A percentile compares a stretch with the other conserved stretches of the same genome.
phyloP scores from a whole-genome alignment of 2,888 invertebrate species.

The Plutella xylostella region DNA sequence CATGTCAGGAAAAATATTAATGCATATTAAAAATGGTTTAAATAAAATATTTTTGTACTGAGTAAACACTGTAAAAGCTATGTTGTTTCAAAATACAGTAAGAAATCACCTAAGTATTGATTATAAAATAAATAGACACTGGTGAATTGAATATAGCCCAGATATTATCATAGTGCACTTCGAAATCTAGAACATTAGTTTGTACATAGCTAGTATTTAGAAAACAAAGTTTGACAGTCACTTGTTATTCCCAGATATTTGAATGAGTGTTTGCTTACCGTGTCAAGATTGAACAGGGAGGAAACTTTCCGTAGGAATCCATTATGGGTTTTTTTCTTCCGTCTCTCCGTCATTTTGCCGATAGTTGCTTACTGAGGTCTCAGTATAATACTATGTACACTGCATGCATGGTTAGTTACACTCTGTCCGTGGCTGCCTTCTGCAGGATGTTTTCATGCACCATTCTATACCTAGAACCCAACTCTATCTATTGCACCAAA shows the following conservation, averaged over 20 bases:
- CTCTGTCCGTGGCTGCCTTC: constrained; percentile 60
- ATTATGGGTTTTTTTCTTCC: constrained; percentile 70
- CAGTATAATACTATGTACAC: constrained; percentile 66
- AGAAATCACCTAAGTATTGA: too few species aligned
- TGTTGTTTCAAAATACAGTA: too few species aligned
- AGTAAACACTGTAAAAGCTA: too few species aligned
- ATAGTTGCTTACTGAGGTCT: constrained; percentile 34
- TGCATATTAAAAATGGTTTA: too few species aligned
- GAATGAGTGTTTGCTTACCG: constrained; percentile 76
- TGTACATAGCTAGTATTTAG: neutral
- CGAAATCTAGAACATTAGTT: too few species aligned
- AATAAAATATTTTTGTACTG: too few species aligned
- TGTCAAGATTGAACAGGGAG: constrained; percentile 87
- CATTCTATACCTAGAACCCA: constrained; percentile 68
- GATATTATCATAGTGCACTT: too few species aligned
- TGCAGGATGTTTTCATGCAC: constrained; percentile 62
- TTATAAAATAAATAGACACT: too few species aligned
- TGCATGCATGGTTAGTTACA: constrained; percentile 70
- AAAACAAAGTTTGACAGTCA: neutral
- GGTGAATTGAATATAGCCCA: too few species aligned
- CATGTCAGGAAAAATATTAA: too few species aligned
- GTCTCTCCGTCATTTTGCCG: constrained; percentile 66
- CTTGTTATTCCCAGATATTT: neutral
- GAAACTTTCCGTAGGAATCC: constrained; percentile 91
- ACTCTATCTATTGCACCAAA: constrained; percentile 62